Evolutionary conservation across 1,140 invertebrate genomes (phyloP).

Genomic region (Drosophila pachea): DNA sequence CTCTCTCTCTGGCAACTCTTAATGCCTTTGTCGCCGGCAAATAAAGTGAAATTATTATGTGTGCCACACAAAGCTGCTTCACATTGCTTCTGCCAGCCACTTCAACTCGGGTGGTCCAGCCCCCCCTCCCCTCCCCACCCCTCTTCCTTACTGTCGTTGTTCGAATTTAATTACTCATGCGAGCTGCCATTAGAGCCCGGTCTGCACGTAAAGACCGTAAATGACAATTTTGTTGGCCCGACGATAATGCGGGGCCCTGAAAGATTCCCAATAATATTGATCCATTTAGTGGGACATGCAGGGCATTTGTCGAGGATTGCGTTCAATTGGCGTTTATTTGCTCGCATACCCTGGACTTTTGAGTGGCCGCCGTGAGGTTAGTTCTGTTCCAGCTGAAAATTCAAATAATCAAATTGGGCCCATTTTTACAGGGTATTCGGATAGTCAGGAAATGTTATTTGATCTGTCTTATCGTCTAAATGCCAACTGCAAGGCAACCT

Average conservation of each 20-base stretch:
- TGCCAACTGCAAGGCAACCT: too few species aligned
- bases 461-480: too few species aligned
- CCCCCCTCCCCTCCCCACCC: background rate
- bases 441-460: too few species aligned
- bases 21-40: conserved; percentile 42
- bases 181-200: conserved; percentile 20
- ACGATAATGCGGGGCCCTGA: too few species aligned
- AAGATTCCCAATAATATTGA: conserved; percentile 31
- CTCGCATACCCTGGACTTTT: conserved; percentile 2
- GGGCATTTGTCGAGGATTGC: conserved; percentile 23
- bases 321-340: conserved; percentile 49
- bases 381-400: too few species aligned
- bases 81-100: conserved; percentile 48
- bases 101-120: conserved; percentile 42
- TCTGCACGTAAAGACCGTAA: conserved; percentile 21
- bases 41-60: conserved; percentile 74
- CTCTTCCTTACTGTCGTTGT: conserved; percentile 4
- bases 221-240: conserved; percentile 11
- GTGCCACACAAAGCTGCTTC: conserved; percentile 49
- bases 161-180: conserved; percentile 35
- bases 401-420: too few species aligned
- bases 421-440: too few species aligned
- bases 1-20: conserved; percentile 28
- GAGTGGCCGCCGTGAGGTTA: background rate
- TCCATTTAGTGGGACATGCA: conserved; percentile 39